phyloP scores from a whole-genome alignment of 2,888 invertebrate species.

The Gymnoscelis rufifasciata region DNA sequence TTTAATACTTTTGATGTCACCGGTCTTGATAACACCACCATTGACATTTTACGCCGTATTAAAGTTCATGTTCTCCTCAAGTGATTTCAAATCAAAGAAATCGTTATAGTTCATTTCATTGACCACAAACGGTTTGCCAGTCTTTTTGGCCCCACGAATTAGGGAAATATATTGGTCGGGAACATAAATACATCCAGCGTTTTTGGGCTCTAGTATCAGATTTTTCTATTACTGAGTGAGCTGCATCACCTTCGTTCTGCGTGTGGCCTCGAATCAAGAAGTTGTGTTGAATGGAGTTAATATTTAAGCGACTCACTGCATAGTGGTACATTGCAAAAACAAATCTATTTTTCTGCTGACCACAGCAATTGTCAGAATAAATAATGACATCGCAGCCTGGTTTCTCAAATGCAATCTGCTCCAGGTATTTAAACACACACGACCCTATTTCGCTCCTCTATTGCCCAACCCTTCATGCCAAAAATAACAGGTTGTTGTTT shows the following conservation, averaged over 20 bases:
- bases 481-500: not conserved
- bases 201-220: slow-evolving; percentile 26
- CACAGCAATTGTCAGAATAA: slow-evolving; percentile 1
- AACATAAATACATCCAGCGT: slow-evolving; percentile 27
- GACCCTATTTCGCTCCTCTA: not conserved
- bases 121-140: slow-evolving; percentile 22
- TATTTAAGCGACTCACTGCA: not conserved
- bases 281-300: slow-evolving; percentile 20
- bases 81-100: slow-evolving; percentile 12
- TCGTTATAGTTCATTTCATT: slow-evolving; percentile 22
- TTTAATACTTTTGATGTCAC: slow-evolving; percentile 21
- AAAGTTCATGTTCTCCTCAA: slow-evolving; percentile 11
- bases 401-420: not conserved
- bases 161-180: slow-evolving; percentile 27
- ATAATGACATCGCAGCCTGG: not conserved
- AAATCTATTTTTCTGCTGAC: slow-evolving; percentile 1
- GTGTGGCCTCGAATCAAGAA: slow-evolving; percentile 26
- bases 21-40: slow-evolving; percentile 17
- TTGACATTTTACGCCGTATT: slow-evolving; percentile 17
- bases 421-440: not conserved
- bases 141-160: slow-evolving; percentile 21
- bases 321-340: not conserved
- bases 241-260: slow-evolving; percentile 25
- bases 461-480: slow-evolving; percentile 1
- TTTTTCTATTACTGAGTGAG: slow-evolving; percentile 29